phyloP scores from a whole-genome alignment of 2,888 invertebrate genomes.

The Yponomeuta malinellus region DNA sequence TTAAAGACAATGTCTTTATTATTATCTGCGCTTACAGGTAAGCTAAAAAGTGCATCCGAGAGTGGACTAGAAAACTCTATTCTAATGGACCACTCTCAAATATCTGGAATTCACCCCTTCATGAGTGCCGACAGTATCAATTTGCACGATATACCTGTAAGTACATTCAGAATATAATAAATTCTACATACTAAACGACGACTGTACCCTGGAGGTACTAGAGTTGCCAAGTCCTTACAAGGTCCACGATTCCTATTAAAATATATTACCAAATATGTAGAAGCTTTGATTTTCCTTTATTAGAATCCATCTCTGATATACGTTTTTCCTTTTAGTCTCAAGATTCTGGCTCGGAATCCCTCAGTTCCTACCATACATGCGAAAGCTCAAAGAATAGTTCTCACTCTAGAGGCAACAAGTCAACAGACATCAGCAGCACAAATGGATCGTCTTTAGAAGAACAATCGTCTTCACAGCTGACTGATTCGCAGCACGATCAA shows the following conservation, averaged over 20 bases:
- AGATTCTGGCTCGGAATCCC: constrained; percentile 57
- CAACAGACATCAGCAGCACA: constrained; percentile 67
- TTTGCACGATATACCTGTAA: constrained; percentile 51
- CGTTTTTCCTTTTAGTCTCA: constrained; percentile 37
- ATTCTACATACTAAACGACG: no score
- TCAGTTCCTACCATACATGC: constrained; percentile 66
- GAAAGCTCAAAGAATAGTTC: constrained; percentile 63
- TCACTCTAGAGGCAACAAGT: constrained; percentile 54
- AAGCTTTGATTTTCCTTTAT: no score
- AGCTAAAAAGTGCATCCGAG: constrained; percentile 43
- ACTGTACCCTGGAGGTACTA: no score
- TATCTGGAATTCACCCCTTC: constrained; percentile 86
- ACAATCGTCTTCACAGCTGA: constrained; percentile 52
- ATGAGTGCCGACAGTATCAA: constrained; percentile 80
- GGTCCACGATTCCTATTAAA: not conserved
- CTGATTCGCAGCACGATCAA: constrained; percentile 70
- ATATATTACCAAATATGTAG: no score
- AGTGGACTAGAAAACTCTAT: constrained; percentile 13
- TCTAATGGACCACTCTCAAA: constrained; percentile 52
- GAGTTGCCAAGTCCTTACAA: no score
- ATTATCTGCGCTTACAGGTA: constrained; percentile 41
- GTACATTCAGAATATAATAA: constrained; percentile 24
- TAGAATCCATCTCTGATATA: not conserved
- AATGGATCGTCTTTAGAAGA: constrained; percentile 59
- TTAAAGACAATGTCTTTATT: not conserved